phyloP scores from a whole-genome alignment of 2,797 vertebrate genomes.

The Hirundo rustica region DNA sequence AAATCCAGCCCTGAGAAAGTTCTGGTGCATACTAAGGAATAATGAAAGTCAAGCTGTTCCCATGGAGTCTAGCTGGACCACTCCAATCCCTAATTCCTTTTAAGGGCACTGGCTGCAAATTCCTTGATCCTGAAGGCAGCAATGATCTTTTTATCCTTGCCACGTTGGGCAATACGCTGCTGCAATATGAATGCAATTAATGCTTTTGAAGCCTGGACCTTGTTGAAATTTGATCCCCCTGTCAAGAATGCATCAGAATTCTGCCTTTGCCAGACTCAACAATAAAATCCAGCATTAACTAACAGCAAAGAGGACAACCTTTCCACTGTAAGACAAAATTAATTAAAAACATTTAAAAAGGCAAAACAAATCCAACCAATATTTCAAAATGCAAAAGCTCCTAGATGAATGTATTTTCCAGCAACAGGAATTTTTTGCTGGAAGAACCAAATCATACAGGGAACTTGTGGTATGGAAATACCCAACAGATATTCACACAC shows the following conservation, averaged over 20 bases:
- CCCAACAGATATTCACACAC: neutral
- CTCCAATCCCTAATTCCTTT: neutral
- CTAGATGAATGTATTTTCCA: neutral
- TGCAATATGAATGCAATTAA: neutral
- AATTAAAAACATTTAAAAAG: neutral
- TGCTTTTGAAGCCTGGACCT: neutral
- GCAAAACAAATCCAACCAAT: neutral
- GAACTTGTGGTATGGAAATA: neutral
- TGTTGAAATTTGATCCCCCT: neutral
- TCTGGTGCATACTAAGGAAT: slow-evolving; percentile 13
- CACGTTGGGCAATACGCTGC: neutral
- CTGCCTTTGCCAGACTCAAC: neutral
- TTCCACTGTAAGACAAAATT: neutral
- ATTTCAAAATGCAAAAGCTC: neutral
- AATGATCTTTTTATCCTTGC: neutral
- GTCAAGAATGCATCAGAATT: neutral
- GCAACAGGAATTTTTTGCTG: neutral
- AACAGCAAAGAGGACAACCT: neutral
- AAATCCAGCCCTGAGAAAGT: slow-evolving; percentile 11
- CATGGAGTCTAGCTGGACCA: neutral
- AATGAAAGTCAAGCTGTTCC: neutral
- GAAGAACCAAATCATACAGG: neutral
- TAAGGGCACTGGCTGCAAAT: neutral
- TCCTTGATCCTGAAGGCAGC: neutral
- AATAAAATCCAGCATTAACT: neutral